Evolutionary conservation across 2,888 invertebrate genomes (phyloP).

Genomic region (Heteropelma amictum): DNA sequence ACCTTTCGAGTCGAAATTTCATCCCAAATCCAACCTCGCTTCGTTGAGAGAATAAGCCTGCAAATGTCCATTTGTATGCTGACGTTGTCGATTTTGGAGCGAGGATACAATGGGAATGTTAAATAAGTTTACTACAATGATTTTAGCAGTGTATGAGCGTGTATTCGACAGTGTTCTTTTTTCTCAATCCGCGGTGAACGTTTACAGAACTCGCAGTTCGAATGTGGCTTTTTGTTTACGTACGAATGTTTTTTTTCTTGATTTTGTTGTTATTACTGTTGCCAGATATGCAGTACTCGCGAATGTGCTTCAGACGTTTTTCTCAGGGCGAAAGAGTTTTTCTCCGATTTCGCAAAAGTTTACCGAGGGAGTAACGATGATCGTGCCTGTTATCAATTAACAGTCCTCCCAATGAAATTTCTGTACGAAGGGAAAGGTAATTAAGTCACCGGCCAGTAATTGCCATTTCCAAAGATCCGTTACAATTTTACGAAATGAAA

Average conservation of each 20-base stretch:
- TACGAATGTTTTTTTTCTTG: slow-evolving; percentile 58
- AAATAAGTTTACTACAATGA: slow-evolving; percentile 42
- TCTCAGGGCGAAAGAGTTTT: slow-evolving; percentile 37
- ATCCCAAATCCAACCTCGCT: too few species aligned
- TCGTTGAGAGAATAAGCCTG: background rate
- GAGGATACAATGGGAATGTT: slow-evolving; percentile 3
- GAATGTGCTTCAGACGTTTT: slow-evolving; percentile 27
- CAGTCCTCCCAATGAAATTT: slow-evolving; percentile 22
- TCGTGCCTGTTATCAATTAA: slow-evolving; percentile 10
- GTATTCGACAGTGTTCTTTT: slow-evolving; percentile 76
- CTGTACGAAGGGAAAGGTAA: slow-evolving; percentile 23
- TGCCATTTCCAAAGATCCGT: slow-evolving; percentile 24
- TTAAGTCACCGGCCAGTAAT: slow-evolving; percentile 50
- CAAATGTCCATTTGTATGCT: background rate
- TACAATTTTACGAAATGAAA: background rate
- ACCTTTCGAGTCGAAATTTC: too few species aligned
- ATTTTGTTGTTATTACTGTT: slow-evolving; percentile 74
- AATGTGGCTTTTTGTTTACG: slow-evolving; percentile 62
- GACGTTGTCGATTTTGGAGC: background rate
- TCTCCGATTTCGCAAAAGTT: slow-evolving; percentile 12
- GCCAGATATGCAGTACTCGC: slow-evolving; percentile 69
- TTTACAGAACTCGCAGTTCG: slow-evolving; percentile 72
- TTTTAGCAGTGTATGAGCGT: slow-evolving; percentile 76
- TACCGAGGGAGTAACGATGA: slow-evolving; percentile 9
- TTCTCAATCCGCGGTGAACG: slow-evolving; percentile 72